Conservation (phyloP, 1,140 invertebrate genomes). For the Atta cephalotes region DNA sequence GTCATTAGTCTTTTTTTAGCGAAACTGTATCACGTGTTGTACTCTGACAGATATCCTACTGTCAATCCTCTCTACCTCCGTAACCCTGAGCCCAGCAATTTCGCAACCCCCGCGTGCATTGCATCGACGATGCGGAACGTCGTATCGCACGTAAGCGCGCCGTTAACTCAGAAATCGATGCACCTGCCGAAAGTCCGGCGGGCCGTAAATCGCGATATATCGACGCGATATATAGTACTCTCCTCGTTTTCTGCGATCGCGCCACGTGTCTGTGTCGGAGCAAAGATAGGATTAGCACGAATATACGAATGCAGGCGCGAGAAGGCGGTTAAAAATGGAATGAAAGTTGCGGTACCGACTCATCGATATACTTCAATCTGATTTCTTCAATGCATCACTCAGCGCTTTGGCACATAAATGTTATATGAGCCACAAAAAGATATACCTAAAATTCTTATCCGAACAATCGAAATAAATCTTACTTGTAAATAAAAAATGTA, state of each 20-base stretch:
- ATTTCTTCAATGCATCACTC: background rate
- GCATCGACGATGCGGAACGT: slow-evolving; percentile 61
- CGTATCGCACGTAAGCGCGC: slow-evolving; percentile 61
- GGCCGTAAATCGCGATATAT: slow-evolving; percentile 57
- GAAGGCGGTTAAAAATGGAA: slow-evolving; percentile 20
- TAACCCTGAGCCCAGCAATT: slow-evolving; percentile 56
- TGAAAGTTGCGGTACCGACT: slow-evolving; percentile 2
- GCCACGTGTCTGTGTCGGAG: slow-evolving; percentile 22
- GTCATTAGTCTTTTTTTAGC: slow-evolving; percentile 35
- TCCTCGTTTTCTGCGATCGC: slow-evolving; percentile 39
- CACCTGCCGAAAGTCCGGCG: slow-evolving; percentile 58
- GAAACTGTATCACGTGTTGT: slow-evolving; percentile 4
- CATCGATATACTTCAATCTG: slow-evolving; percentile 32
- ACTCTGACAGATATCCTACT: slow-evolving; percentile 32
- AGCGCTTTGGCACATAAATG: background rate
- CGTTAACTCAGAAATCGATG: slow-evolving; percentile 61
- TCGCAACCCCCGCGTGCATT: slow-evolving; percentile 52
- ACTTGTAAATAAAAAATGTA: background rate
- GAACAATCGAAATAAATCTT: slow-evolving; percentile 14
- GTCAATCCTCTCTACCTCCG: slow-evolving; percentile 38
- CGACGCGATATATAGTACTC: slow-evolving; percentile 20
- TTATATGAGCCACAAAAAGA: background rate
- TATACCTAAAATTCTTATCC: background rate
- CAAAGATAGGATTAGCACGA: slow-evolving; percentile 42
- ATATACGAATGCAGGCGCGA: slow-evolving; percentile 26